Percentiles rank a stretch among this genome's conserved stretches.
phyloP scores from a whole-genome alignment of 1,140 invertebrate species.

The Monomorium pharaonis region DNA sequence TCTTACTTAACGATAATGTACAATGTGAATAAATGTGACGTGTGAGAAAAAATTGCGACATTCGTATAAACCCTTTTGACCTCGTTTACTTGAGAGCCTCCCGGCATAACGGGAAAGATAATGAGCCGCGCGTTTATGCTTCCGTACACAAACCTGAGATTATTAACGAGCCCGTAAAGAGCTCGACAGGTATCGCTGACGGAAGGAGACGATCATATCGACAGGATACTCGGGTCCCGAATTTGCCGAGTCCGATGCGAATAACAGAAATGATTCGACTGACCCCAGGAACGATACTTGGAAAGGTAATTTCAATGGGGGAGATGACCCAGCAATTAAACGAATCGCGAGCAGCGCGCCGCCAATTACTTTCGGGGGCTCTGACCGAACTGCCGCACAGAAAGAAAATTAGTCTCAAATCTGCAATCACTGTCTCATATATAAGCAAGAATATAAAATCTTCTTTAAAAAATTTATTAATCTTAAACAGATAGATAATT shows the following conservation, averaged over 20 bases:
- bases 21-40: not conserved
- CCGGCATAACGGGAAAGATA: constrained; percentile 19
- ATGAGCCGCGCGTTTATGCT: constrained; percentile 9
- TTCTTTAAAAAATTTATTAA: too few species aligned
- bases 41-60: not conserved
- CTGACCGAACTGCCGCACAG: constrained; percentile 12
- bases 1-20: not conserved
- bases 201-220: constrained; percentile 30
- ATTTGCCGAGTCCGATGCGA: constrained; percentile 6
- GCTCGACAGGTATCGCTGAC: not conserved
- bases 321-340: constrained; percentile 58
- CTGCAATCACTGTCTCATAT: too few species aligned
- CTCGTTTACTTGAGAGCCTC: not conserved
- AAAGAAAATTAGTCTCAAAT: too few species aligned
- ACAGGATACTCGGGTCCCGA: not conserved
- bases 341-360: constrained; percentile 48
- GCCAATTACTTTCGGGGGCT: constrained; percentile 61
- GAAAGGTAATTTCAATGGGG: constrained; percentile 22
- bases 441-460: too few species aligned
- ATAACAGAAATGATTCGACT: not conserved
- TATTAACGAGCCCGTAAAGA: constrained; percentile 24
- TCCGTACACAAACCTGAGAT: constrained; percentile 5
- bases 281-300: not conserved
- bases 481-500: too few species aligned
- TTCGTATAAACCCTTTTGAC: not conserved